phyloP scores from a whole-genome alignment of 2,888 invertebrate genomes.

The Ormyrus labotus region DNA sequence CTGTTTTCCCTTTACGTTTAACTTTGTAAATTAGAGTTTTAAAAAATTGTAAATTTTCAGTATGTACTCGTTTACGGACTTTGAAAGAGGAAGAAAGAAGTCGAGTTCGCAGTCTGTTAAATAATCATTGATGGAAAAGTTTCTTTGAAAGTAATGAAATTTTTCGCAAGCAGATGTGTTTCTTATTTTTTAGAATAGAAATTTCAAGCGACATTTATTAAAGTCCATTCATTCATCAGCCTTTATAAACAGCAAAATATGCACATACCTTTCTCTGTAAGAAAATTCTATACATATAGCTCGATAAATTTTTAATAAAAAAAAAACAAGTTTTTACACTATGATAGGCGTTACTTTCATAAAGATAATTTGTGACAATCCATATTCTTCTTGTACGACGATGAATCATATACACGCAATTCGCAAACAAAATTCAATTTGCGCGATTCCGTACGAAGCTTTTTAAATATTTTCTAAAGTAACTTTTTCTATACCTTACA shows the following conservation, averaged over 20 bases:
- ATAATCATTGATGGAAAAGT: constrained; percentile 48
- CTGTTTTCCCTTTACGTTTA: constrained; percentile 18
- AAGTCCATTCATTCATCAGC: too few relatives aligned
- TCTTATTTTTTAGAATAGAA: not conserved
- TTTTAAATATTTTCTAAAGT: constrained; percentile 24
- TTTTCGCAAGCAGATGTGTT: not conserved
- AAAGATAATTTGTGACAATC: constrained; percentile 46
- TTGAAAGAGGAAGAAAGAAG: not conserved
- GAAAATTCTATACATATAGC: not conserved
- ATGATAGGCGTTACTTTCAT: constrained; percentile 19
- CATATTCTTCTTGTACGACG: constrained; percentile 9
- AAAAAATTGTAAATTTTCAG: constrained; percentile 48
- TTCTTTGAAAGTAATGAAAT: constrained; percentile 41
- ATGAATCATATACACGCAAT: not conserved
- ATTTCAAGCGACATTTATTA: too few relatives aligned
- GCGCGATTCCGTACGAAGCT: constrained; percentile 1
- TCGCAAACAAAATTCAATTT: constrained; percentile 12
- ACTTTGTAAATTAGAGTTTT: constrained; percentile 28
- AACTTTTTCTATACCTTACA: constrained; percentile 15
- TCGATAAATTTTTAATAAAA: constrained; percentile 1
- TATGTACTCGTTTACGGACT: constrained; percentile 28
- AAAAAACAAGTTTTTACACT: not conserved
- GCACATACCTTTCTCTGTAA: too few relatives aligned
- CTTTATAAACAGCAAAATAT: not conserved
- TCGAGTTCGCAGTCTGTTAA: constrained; percentile 16